Conservation (phyloP, 2,888 invertebrate species). For the Tipula vernalis region DNA sequence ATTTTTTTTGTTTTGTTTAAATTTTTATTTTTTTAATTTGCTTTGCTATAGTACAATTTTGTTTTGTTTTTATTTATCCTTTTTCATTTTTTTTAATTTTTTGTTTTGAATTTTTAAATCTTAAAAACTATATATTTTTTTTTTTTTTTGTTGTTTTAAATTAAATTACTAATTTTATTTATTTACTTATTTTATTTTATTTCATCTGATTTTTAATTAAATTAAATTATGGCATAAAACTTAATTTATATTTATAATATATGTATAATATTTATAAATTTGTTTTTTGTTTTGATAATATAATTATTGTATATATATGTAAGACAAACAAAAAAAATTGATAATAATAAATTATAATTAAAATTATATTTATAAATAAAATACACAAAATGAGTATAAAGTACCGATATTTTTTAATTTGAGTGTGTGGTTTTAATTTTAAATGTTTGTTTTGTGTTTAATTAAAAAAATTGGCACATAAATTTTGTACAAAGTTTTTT, state of each 20-base stretch:
- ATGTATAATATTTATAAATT: neutral
- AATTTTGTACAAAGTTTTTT: conserved; percentile 10
- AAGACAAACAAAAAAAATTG: neutral
- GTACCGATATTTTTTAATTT: neutral
- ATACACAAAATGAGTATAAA: neutral
- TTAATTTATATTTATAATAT: neutral
- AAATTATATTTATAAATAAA: neutral
- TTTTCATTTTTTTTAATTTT: neutral
- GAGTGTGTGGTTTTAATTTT: neutral
- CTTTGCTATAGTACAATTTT: neutral
- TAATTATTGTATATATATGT: neutral
- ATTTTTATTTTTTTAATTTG: neutral
- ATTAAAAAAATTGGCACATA: conserved; percentile 9
- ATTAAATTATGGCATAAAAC: neutral
- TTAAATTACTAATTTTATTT: neutral
- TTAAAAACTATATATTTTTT: neutral
- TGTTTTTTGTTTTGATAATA: neutral
- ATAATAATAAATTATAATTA: neutral
- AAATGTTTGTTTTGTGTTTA: neutral
- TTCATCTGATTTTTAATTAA: neutral
- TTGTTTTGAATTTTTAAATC: neutral
- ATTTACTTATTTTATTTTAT: neutral
- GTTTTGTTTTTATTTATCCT: neutral
- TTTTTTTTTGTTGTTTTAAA: neutral
- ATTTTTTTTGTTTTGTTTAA: neutral